Evolutionary conservation across 2,888 invertebrate genomes (phyloP).

Genomic region (Strigamia maritima): DNA sequence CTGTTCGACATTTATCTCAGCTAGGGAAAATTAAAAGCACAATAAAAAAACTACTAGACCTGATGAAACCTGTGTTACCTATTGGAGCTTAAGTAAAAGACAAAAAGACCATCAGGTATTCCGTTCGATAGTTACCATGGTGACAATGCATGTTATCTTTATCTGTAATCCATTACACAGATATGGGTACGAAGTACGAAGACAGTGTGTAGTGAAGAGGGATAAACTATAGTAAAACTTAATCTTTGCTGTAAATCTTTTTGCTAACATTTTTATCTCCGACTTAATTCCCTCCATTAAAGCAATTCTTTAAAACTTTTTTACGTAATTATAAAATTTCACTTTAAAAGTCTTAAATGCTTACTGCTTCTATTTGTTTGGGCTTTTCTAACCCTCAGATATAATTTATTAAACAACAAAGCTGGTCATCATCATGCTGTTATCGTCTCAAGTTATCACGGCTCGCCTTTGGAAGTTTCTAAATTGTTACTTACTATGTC

Average conservation of each 20-base stretch:
- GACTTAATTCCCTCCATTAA: background rate
- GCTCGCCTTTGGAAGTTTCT: too few species aligned
- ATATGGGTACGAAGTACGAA: background rate
- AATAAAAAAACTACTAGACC: background rate
- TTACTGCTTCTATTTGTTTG: too few species aligned
- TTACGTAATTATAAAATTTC: background rate
- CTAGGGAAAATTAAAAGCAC: background rate
- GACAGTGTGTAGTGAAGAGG: background rate
- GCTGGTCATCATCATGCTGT: too few species aligned
- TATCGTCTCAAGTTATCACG: too few species aligned
- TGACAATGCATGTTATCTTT: conserved; percentile 10
- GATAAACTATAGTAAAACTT: background rate
- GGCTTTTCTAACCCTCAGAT: too few species aligned
- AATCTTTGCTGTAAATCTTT: background rate
- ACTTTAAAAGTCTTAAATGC: background rate
- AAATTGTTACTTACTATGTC: too few species aligned
- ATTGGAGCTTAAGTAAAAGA: background rate
- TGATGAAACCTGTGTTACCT: background rate
- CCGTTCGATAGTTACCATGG: background rate
- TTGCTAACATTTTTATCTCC: background rate
- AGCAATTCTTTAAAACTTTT: background rate
- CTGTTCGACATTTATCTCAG: background rate
- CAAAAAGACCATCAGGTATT: conserved; percentile 1
- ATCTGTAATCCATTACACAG: background rate
- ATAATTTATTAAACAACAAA: too few species aligned